phyloP scores from a whole-genome alignment of 2,113 vertebrate genomes.

The Gobiocypris rarus region DNA sequence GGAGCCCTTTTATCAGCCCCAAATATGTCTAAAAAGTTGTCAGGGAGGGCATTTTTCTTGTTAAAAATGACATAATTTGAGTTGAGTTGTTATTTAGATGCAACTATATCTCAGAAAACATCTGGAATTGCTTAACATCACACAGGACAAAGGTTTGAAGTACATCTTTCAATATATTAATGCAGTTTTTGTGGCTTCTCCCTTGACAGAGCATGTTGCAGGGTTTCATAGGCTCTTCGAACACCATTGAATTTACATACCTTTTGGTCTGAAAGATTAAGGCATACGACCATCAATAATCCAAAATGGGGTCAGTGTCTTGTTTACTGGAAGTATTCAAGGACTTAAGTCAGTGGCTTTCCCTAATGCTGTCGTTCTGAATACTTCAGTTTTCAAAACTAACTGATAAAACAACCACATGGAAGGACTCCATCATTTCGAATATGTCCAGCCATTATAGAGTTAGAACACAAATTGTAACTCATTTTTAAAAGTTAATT shows the following conservation, averaged over 20 bases:
- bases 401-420: neutral
- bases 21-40: constrained; percentile 35
- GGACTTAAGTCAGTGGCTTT: neutral
- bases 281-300: neutral
- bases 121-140: neutral
- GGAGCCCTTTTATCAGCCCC: neutral
- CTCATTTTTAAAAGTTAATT: too few species aligned
- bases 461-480: too few species aligned
- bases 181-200: neutral
- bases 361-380: neutral
- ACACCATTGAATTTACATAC: neutral
- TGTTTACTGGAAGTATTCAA: neutral
- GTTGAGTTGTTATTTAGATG: neutral
- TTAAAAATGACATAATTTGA: constrained; percentile 15
- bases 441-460: too few species aligned
- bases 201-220: neutral
- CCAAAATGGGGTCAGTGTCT: neutral
- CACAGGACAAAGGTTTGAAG: neutral
- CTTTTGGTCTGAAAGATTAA: neutral
- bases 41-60: neutral
- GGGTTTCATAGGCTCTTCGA: neutral
- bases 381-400: neutral
- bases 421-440: neutral
- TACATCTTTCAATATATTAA: neutral
- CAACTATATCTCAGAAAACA: neutral